A percentile compares a stretch with the other conserved stretches of the same genome.
phyloP scores from a whole-genome alignment of 2,113 vertebrate genomes.

The Aspidoscelis tigris region DNA sequence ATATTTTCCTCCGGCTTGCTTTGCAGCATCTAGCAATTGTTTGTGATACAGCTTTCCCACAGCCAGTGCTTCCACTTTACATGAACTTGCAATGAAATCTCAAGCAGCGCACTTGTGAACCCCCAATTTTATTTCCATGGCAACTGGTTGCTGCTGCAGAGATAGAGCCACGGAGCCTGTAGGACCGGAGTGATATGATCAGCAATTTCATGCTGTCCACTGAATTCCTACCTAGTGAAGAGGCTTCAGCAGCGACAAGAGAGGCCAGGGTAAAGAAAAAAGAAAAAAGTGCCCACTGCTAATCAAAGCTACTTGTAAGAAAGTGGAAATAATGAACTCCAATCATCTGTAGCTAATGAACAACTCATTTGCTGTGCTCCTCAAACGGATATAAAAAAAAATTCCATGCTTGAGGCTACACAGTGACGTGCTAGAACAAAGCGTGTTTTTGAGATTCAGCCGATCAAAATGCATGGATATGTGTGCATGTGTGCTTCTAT shows the following conservation, averaged over 20 bases:
- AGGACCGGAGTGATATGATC: slow-evolving; percentile 49
- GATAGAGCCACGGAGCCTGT: slow-evolving; percentile 37
- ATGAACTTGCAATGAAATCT: slow-evolving; percentile 55
- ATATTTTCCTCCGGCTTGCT: slow-evolving; percentile 27
- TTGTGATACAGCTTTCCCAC: slow-evolving; percentile 11
- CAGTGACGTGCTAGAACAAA: slow-evolving; percentile 12
- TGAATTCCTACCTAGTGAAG: slow-evolving; percentile 49
- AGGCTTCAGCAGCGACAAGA: slow-evolving; percentile 31
- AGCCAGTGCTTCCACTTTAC: slow-evolving; percentile 55
- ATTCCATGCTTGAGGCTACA: slow-evolving; percentile 17
- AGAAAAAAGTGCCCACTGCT: neutral
- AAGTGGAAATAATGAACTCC: slow-evolving; percentile 43
- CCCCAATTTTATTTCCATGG: slow-evolving; percentile 72
- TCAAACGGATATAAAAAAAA: slow-evolving; percentile 23
- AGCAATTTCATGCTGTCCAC: slow-evolving; percentile 62
- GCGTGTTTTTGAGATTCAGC: slow-evolving; percentile 1
- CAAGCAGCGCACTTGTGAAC: slow-evolving; percentile 59
- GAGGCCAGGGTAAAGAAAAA: slow-evolving; percentile 36
- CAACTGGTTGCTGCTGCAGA: slow-evolving; percentile 63
- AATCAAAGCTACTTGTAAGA: slow-evolving; percentile 51
- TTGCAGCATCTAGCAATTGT: slow-evolving; percentile 30
- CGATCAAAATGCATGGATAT: slow-evolving; percentile 29
- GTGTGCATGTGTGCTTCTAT: slow-evolving; percentile 21
- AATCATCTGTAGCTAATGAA: slow-evolving; percentile 49
- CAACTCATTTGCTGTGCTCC: slow-evolving; percentile 31